A percentile compares a stretch with the other conserved stretches of the same genome.
These are phyloP conservation scores for Physocephala rufipes DNA, from an alignment of 2,888 invertebrate species.

Conservation along the genomic window DNA sequence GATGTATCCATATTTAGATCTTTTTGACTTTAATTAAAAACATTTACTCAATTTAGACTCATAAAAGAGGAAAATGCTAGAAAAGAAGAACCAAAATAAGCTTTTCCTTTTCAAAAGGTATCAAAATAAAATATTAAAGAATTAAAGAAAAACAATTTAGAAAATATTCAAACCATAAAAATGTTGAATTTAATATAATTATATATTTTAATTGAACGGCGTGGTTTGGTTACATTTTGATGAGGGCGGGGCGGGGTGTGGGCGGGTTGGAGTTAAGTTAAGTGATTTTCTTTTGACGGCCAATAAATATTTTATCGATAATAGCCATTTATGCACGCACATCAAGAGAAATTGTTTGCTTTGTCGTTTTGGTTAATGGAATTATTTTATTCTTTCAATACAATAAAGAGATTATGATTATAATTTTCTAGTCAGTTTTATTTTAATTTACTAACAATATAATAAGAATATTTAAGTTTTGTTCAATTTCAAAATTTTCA, in stretches of 20 bases:
- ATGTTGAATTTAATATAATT: background rate
- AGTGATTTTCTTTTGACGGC: background rate
- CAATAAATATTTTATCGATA: slow-evolving; percentile 5
- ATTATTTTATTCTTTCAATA: background rate
- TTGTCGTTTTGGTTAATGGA: background rate
- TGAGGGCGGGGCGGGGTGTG: too few species aligned
- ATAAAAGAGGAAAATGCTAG: too few species aligned
- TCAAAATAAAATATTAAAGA: too few species aligned
- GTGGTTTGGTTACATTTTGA: too few species aligned
- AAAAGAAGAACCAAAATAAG: too few species aligned
- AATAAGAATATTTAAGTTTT: background rate
- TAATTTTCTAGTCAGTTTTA: background rate
- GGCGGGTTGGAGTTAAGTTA: background rate
- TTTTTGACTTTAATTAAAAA: too few species aligned
- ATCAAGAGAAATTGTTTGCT: slow-evolving; percentile 8
- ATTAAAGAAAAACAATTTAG: too few species aligned
- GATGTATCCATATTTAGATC: too few species aligned
- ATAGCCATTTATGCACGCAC: background rate
- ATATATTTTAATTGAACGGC: background rate
- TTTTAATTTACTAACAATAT: background rate
- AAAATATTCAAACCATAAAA: too few species aligned
- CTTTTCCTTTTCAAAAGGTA: too few species aligned
- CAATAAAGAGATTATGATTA: background rate
- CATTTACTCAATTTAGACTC: too few species aligned
- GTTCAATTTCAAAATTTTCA: background rate